Conservation (phyloP, 2,888 invertebrate species). For the Eutolmus rufibarbis region DNA sequence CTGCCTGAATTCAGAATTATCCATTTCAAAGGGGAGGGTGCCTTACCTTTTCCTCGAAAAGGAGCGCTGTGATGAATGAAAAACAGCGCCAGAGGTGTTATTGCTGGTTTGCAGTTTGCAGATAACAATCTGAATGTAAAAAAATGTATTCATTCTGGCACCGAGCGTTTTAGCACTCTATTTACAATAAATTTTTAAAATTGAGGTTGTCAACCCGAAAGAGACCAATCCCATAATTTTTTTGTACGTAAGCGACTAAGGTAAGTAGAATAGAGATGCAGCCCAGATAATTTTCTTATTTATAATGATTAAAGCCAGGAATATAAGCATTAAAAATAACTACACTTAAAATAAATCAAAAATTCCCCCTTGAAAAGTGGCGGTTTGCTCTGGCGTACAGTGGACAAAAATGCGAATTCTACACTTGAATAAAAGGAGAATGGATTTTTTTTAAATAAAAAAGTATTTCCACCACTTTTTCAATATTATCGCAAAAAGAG, state of each 20-base stretch:
- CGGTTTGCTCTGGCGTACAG: too few relatives aligned
- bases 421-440: too few relatives aligned
- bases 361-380: too few relatives aligned
- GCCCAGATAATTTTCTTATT: too few relatives aligned
- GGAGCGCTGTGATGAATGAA: not conserved
- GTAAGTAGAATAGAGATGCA: too few relatives aligned
- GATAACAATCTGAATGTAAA: not conserved
- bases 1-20: not conserved
- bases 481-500: too few relatives aligned
- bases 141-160: not conserved
- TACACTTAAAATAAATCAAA: too few relatives aligned
- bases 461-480: too few relatives aligned
- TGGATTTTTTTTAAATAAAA: too few relatives aligned
- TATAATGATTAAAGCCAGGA: too few relatives aligned
- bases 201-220: not conserved
- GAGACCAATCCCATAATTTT: not conserved
- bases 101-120: not conserved
- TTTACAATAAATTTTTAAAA: not conserved
- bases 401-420: too few relatives aligned
- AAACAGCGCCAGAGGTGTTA: not conserved
- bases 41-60: not conserved
- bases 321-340: too few relatives aligned
- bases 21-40: not conserved
- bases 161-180: not conserved
- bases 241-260: not conserved